Percentiles rank a stretch among this genome's conserved stretches.
Evolutionary conservation across 1,140 invertebrate species (phyloP).

Genomic region (Trachymyrmex cornetzi): DNA sequence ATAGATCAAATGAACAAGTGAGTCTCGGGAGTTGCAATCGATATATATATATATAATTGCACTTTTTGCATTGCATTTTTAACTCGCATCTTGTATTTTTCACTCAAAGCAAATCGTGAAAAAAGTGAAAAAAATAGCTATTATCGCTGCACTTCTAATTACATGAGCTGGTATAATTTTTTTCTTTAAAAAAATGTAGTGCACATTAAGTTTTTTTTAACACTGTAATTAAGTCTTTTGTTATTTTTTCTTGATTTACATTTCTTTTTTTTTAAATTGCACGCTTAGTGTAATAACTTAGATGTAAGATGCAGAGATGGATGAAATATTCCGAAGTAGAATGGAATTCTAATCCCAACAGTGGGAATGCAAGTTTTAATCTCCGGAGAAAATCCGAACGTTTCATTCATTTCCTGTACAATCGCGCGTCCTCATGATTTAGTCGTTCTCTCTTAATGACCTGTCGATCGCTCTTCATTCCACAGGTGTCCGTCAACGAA

Average conservation of each 20-base stretch:
- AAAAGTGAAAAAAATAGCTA: background rate
- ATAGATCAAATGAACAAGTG: slow-evolving; percentile 88
- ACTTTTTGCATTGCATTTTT: background rate
- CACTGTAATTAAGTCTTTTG: background rate
- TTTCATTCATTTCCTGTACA: slow-evolving; percentile 67
- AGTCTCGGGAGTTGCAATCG: slow-evolving; percentile 43
- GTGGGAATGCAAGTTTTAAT: slow-evolving; percentile 1
- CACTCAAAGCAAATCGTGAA: background rate
- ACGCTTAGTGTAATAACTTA: background rate
- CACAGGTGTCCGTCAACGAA: slow-evolving; percentile 68
- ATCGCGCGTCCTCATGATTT: slow-evolving; percentile 45
- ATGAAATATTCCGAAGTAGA: slow-evolving; percentile 40
- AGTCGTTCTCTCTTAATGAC: slow-evolving; percentile 70
- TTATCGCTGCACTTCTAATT: background rate
- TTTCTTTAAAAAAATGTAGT: no score
- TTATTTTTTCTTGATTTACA: background rate
- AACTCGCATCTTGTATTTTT: background rate
- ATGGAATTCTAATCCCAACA: background rate
- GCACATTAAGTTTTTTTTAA: background rate
- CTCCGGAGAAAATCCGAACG: background rate
- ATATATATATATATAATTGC: background rate
- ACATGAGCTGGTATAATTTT: background rate
- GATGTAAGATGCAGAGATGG: slow-evolving; percentile 11
- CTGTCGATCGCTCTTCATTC: slow-evolving; percentile 39
- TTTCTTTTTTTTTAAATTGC: background rate